These are phyloP conservation scores for Ammospiza maritima DNA, from an alignment of 2,797 vertebrate species.

Conservation along the genomic window DNA sequence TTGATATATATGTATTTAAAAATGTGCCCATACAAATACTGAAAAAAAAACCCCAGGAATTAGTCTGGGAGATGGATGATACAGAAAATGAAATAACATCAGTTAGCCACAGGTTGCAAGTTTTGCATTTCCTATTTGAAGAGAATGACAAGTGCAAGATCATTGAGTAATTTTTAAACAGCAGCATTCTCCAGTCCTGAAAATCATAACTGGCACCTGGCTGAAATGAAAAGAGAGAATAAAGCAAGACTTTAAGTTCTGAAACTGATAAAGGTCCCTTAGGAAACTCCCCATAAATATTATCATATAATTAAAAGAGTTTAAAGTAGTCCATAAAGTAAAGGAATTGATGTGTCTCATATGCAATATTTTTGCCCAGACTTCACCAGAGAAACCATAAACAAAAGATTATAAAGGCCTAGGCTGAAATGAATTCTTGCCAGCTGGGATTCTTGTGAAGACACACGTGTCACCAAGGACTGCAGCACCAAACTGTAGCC, in stretches of 20 bases:
- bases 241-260: conserved; percentile 33
- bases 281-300: conserved; percentile 65
- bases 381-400: conserved; percentile 69
- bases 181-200: not conserved
- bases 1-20: not conserved
- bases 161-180: not conserved
- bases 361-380: conserved; percentile 70
- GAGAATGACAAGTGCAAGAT: not conserved
- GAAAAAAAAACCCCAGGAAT: accelerated
- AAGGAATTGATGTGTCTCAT: conserved; percentile 68
- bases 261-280: conserved; percentile 52
- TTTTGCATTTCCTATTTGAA: not conserved
- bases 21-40: not conserved
- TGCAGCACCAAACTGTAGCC: conserved; percentile 1
- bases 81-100: not conserved
- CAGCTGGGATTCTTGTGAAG: conserved; percentile 60
- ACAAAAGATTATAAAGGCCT: conserved; percentile 67
- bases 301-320: conserved; percentile 66
- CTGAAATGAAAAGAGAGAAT: not conserved
- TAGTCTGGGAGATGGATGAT: not conserved
- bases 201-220: conserved; percentile 3
- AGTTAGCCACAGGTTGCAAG: not conserved
- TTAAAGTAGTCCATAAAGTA: conserved; percentile 71
- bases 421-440: conserved; percentile 54
- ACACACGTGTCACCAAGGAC: not conserved